Evolutionary conservation across 2,888 invertebrate genomes (phyloP).

Genomic region (Lycophotia porphyrea): DNA sequence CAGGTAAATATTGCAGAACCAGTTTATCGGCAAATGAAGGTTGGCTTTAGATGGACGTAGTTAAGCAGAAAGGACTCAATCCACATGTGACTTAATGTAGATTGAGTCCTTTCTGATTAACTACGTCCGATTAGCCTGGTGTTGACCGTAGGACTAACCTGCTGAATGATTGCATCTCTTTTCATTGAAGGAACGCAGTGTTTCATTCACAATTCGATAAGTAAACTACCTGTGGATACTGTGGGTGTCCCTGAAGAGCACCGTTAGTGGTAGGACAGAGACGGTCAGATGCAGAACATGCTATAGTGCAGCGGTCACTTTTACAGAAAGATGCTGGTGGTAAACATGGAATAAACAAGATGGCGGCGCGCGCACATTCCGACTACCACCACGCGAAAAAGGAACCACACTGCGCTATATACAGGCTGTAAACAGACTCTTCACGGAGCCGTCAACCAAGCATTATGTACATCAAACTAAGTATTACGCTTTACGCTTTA

Average conservation of each 20-base stretch:
- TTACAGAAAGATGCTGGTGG: not conserved
- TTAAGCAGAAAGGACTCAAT: too few relatives aligned
- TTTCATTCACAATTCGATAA: not conserved
- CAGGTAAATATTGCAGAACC: slow-evolving; percentile 88
- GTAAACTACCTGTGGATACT: not conserved
- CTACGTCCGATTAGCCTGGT: not conserved
- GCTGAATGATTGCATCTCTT: not conserved
- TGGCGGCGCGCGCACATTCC: not conserved
- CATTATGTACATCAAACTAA: too few relatives aligned
- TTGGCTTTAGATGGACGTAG: not conserved
- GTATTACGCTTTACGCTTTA: too few relatives aligned
- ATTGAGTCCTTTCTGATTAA: too few relatives aligned
- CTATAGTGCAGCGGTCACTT: not conserved
- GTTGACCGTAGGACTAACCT: not conserved
- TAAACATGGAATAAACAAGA: not conserved
- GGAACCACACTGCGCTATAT: not conserved
- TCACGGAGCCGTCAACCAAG: too few relatives aligned
- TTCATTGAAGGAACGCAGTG: not conserved
- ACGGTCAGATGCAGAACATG: not conserved
- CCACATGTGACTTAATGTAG: too few relatives aligned
- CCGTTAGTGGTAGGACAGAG: not conserved
- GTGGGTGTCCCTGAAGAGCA: too few relatives aligned
- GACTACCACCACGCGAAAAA: not conserved
- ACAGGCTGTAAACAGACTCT: too few relatives aligned
- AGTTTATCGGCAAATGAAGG: not conserved